Evolutionary conservation across 2,888 invertebrate species (phyloP).

Genomic region (Linnaemya vulpina): DNA sequence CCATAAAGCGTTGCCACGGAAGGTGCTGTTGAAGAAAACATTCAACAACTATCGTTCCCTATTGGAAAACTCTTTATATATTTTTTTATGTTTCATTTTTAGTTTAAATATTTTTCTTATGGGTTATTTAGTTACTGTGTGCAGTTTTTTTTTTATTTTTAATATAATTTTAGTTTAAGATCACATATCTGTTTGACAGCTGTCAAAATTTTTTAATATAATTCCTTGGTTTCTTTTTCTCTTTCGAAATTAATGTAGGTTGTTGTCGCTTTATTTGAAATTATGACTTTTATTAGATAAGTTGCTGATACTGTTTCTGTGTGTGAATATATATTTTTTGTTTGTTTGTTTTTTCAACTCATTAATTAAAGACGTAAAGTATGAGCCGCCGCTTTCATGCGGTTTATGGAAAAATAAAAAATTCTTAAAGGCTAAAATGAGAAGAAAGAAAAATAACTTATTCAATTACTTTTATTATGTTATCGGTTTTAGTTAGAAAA

Average conservation of each 20-base stretch:
- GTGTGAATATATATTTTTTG: not conserved
- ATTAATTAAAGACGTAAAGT: constrained; percentile 47
- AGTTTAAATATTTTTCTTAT: constrained; percentile 32
- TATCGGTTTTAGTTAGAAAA: not conserved
- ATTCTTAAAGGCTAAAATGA: not conserved
- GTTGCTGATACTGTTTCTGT: constrained; percentile 15
- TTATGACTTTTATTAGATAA: constrained; percentile 54
- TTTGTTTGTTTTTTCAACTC: constrained; percentile 22
- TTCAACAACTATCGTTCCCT: not conserved
- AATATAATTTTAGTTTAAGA: constrained; percentile 26
- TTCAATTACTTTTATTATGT: not conserved
- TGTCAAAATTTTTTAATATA: constrained; percentile 57
- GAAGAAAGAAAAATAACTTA: not conserved
- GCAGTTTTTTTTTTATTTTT: constrained; percentile 35
- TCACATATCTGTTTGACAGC: constrained; percentile 69
- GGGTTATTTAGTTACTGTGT: constrained; percentile 45
- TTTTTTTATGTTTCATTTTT: constrained; percentile 34
- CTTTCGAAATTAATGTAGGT: constrained; percentile 16
- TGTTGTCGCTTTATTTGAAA: constrained; percentile 57
- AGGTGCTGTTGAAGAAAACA: not conserved
- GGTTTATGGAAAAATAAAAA: constrained; percentile 6
- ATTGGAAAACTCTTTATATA: not conserved
- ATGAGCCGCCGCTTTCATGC: constrained; percentile 15
- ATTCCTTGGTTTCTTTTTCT: not conserved
- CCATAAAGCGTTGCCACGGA: too few relatives aligned